Percentiles rank a stretch among this genome's conserved stretches.
Evolutionary conservation across 2,113 vertebrate genomes (phyloP).

Genomic region (Canis aureus): DNA sequence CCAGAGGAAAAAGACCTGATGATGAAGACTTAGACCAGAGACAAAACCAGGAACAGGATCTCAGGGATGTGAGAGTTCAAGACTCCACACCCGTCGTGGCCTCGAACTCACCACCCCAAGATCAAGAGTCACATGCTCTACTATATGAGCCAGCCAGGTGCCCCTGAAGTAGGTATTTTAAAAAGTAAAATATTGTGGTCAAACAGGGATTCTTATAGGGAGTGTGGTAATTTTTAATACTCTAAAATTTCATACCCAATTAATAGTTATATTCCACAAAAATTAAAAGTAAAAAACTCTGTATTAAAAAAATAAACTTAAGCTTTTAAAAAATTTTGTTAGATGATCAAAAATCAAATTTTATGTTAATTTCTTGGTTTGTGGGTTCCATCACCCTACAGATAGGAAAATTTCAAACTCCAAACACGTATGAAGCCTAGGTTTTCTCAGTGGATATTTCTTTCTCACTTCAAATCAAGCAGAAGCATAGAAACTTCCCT

Average conservation of each 20-base stretch:
- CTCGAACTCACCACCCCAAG: no score
- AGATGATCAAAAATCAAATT: neutral
- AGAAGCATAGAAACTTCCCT: neutral
- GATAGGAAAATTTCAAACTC: conserved; percentile 36
- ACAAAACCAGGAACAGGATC: neutral
- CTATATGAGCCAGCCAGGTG: no score
- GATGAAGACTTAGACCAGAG: neutral
- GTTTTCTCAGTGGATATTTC: neutral
- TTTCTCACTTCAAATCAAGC: conserved; percentile 1
- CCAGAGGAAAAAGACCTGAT: neutral
- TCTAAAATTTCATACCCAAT: no score
- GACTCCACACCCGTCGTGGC: neutral
- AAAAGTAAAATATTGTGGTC: no score
- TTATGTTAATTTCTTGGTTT: neutral
- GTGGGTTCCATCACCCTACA: neutral
- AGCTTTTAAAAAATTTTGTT: neutral
- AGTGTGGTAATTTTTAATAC: no score
- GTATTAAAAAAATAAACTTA: no score
- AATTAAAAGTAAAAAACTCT: no score
- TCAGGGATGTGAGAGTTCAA: neutral
- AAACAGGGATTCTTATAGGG: no score
- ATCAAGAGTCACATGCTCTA: no score
- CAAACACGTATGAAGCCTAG: neutral
- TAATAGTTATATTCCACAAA: no score
- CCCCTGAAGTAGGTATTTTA: no score